These are phyloP conservation scores for Candidula unifasciata DNA, from an alignment of 2,888 invertebrate genomes.

Conservation along the genomic window DNA sequence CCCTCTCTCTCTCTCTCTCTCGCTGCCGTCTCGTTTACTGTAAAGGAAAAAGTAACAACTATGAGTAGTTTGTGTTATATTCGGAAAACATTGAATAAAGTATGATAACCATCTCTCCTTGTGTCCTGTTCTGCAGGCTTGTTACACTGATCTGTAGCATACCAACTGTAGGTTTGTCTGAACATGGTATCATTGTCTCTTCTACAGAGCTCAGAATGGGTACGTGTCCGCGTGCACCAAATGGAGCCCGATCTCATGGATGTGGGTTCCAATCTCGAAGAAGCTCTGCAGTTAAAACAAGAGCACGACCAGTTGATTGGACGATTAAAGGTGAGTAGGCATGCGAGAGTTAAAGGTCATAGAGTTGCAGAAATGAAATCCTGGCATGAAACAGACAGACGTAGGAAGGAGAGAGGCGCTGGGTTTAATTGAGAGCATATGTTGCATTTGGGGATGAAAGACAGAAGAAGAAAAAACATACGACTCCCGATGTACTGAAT, in stretches of 20 bases:
- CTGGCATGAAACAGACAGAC: background rate
- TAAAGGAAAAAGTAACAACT: background rate
- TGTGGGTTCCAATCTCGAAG: constrained; percentile 86
- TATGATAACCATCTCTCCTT: background rate
- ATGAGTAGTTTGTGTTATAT: background rate
- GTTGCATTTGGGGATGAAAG: background rate
- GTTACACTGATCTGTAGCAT: background rate
- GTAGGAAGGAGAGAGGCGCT: background rate
- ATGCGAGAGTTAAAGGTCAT: background rate
- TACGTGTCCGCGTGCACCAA: constrained; percentile 90
- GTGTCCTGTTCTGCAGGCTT: background rate
- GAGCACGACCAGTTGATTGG: constrained; percentile 90
- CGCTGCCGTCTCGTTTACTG: background rate
- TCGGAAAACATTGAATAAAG: background rate
- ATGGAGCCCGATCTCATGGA: constrained; percentile 89
- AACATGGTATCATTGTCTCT: background rate
- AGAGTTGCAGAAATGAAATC: background rate
- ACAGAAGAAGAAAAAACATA: too few relatives aligned
- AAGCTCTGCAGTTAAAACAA: constrained; percentile 86
- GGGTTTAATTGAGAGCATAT: too few relatives aligned
- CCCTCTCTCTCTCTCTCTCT: too few relatives aligned
- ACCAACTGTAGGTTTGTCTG: background rate
- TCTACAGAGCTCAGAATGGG: constrained; percentile 87
- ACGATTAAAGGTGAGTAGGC: constrained; percentile 85
- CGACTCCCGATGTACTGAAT: too few relatives aligned